phyloP scores from a whole-genome alignment of 2,113 vertebrate genomes.

The Willisornis vidua region DNA sequence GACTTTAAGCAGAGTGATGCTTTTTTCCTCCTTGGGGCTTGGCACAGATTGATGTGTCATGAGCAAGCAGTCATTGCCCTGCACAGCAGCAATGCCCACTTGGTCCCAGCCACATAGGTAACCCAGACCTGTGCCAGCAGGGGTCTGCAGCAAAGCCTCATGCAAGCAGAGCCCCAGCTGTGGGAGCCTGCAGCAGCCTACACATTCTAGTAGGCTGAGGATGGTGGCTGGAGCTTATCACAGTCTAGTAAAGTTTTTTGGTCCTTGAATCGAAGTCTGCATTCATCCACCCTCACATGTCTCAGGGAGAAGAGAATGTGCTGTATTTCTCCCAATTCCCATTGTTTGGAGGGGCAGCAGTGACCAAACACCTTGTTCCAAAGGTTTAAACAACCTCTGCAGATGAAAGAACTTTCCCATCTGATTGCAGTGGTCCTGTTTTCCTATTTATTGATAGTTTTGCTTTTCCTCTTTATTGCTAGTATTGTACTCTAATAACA shows the following conservation, averaged over 20 bases:
- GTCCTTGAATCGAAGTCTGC: not conserved
- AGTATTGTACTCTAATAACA: not conserved
- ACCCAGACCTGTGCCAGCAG: fast-evolving
- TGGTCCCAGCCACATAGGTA: not conserved
- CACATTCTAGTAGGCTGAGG: fast-evolving
- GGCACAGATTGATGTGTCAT: fast-evolving
- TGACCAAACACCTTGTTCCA: not conserved
- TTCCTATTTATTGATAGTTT: not conserved
- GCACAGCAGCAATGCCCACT: not conserved
- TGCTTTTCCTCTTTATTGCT: not conserved
- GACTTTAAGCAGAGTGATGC: not conserved
- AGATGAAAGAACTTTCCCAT: not conserved
- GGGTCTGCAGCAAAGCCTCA: not conserved
- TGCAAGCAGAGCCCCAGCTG: not conserved
- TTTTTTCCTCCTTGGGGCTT: not conserved
- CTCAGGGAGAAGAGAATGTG: not conserved
- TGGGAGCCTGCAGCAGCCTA: not conserved
- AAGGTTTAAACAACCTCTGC: not conserved
- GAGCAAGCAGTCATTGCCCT: not conserved
- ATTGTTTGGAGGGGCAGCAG: not conserved
- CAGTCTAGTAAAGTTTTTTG: not conserved
- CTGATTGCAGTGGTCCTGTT: not conserved
- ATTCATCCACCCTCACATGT: not conserved
- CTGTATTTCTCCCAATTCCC: not conserved
- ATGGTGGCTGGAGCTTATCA: not conserved